These are phyloP conservation scores for Kuschelorhynchus macadamiae DNA, from an alignment of 2,888 invertebrate species.

Conservation along the genomic window DNA sequence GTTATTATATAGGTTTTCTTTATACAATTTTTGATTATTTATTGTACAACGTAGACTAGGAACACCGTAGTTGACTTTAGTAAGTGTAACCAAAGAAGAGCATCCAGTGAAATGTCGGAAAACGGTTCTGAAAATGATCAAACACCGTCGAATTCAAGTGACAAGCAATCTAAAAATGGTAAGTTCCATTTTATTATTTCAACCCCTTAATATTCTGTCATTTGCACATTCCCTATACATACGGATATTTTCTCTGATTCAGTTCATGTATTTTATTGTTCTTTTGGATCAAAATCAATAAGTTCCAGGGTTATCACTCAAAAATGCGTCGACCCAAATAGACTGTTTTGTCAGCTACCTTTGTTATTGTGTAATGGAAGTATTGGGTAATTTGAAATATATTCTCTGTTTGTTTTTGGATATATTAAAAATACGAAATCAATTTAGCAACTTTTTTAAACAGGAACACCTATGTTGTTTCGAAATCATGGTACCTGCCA, in stretches of 20 bases:
- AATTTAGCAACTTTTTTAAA: not conserved
- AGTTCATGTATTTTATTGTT: constrained; percentile 9
- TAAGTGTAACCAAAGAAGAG: constrained; percentile 60
- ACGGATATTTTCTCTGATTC: constrained; percentile 4
- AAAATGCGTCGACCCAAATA: constrained; percentile 41
- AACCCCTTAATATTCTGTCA: constrained; percentile 15
- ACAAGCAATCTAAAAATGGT: constrained; percentile 60
- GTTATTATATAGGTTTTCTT: constrained; percentile 63
- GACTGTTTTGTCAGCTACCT: constrained; percentile 37
- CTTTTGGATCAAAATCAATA: constrained; percentile 38
- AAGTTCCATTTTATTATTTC: constrained; percentile 49
- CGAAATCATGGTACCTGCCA: no score
- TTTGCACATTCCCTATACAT: constrained; percentile 1
- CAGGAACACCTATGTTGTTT: not conserved
- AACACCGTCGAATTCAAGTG: constrained; percentile 56
- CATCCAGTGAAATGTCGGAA: constrained; percentile 57
- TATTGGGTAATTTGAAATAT: constrained; percentile 36
- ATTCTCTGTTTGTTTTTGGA: constrained; percentile 14
- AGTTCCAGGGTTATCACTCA: constrained; percentile 25
- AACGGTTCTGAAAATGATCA: constrained; percentile 59
- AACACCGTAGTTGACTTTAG: constrained; percentile 55
- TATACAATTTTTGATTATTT: constrained; percentile 63
- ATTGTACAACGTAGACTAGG: constrained; percentile 60
- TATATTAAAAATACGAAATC: not conserved
- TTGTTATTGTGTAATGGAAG: constrained; percentile 44